A percentile compares a stretch with the other conserved stretches of the same genome.
Evolutionary conservation across 1,140 invertebrate species (phyloP).

Genomic region (Spodoptera litura): DNA sequence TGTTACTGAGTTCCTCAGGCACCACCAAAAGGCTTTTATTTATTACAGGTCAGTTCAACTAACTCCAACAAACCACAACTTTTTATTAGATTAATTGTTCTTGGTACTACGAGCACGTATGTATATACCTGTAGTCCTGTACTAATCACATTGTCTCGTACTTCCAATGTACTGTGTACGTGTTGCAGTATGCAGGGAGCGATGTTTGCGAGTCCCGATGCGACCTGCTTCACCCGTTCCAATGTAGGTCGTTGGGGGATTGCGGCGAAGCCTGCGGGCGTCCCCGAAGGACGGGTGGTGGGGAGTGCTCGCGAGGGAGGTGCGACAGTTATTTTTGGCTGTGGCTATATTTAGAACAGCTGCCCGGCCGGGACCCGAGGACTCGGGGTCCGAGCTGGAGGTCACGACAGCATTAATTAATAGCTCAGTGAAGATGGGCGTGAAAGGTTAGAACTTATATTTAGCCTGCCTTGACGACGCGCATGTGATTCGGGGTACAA

Average conservation of each 20-base stretch:
- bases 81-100: no score
- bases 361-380: conserved; percentile 55
- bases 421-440: conserved; percentile 12
- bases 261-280: conserved; percentile 31
- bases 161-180: neutral
- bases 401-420: conserved; percentile 28
- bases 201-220: conserved; percentile 1
- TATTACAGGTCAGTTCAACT: no score
- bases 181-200: conserved; percentile 3
- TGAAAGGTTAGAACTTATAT: conserved; percentile 25
- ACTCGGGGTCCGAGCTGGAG: conserved; percentile 43
- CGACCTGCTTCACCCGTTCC: conserved; percentile 15
- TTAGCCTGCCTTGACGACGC: conserved; percentile 7
- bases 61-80: no score
- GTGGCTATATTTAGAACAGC: conserved; percentile 72
- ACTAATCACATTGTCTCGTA: neutral
- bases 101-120: neutral
- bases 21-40: neutral
- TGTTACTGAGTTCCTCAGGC: neutral
- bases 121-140: no score
- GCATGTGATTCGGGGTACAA: neutral
- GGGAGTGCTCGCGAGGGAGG: conserved; percentile 32
- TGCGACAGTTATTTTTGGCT: conserved; percentile 68
- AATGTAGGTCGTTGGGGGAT: conserved; percentile 51
- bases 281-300: conserved; percentile 31